These are phyloP conservation scores for Gerris lacustris DNA, from an alignment of 2,888 invertebrate genomes.

Conservation along the genomic window DNA sequence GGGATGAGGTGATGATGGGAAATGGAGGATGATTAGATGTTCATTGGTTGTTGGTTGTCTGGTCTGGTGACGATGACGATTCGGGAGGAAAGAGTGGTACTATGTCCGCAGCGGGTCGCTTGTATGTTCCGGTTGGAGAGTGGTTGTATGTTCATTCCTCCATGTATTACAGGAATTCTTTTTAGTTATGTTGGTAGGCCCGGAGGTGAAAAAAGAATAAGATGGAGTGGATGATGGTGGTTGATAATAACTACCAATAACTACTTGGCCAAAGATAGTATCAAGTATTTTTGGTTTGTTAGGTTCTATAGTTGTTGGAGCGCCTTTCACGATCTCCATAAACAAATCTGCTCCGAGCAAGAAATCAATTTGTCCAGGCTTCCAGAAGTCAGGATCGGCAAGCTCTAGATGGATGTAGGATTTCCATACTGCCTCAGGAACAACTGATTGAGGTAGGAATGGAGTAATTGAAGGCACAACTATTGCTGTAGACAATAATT, in stretches of 20 bases:
- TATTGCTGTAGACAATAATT: background rate
- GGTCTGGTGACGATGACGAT: too few species aligned
- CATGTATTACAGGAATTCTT: too few species aligned
- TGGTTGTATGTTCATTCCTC: too few species aligned
- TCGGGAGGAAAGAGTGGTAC: too few species aligned
- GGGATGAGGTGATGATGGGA: too few species aligned
- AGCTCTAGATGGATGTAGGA: background rate
- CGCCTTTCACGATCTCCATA: background rate
- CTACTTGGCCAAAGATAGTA: conserved; percentile 11
- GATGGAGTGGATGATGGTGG: background rate
- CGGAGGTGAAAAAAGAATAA: too few species aligned
- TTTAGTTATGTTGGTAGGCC: too few species aligned
- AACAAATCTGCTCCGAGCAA: conserved; percentile 13
- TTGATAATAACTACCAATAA: conserved; percentile 2
- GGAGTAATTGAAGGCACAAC: conserved; percentile 10
- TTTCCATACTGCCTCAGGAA: background rate
- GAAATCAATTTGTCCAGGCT: conserved; percentile 6
- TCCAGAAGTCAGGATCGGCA: conserved; percentile 13
- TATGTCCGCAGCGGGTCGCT: too few species aligned
- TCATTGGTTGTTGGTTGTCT: too few species aligned
- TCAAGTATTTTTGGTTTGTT: background rate
- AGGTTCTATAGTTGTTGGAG: background rate
- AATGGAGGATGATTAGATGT: too few species aligned
- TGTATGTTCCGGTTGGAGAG: too few species aligned
- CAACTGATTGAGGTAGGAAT: background rate